phyloP scores from a whole-genome alignment of 2,113 vertebrate genomes.

The Ictidomys tridecemlineatus region DNA sequence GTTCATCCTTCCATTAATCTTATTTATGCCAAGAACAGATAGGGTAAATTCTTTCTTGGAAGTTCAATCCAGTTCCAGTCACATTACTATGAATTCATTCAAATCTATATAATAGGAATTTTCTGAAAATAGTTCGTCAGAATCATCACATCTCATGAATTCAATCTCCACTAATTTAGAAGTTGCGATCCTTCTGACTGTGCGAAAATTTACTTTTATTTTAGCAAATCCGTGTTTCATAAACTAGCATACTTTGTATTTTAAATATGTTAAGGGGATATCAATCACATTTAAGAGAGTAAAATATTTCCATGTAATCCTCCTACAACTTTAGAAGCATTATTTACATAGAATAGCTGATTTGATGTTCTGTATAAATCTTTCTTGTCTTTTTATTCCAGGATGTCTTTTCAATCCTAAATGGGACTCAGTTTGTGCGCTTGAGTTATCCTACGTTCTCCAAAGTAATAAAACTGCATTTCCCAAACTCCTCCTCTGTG shows the following conservation, averaged over 20 bases:
- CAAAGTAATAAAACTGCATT: background rate
- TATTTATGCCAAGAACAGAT: background rate
- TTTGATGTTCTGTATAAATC: background rate
- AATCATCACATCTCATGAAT: background rate
- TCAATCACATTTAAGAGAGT: background rate
- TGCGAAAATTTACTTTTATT: background rate
- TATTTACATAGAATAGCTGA: background rate
- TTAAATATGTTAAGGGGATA: background rate
- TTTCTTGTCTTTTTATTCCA: background rate
- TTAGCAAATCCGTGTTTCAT: background rate
- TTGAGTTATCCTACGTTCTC: background rate
- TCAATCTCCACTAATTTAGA: background rate
- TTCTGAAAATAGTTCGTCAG: background rate
- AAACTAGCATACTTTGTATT: background rate
- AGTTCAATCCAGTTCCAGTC: background rate
- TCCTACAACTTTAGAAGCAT: background rate
- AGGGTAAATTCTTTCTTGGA: background rate
- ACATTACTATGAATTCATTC: background rate
- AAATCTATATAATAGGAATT: background rate
- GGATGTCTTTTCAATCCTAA: background rate
- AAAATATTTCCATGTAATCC: background rate
- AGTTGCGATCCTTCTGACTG: background rate
- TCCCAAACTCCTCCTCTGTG: background rate
- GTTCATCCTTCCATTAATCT: background rate
- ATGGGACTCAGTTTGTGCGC: background rate